Base-by-base conservation (phyloP, 2,888 invertebrate genomes). In the Lepetodrilus schrolli region DNA sequence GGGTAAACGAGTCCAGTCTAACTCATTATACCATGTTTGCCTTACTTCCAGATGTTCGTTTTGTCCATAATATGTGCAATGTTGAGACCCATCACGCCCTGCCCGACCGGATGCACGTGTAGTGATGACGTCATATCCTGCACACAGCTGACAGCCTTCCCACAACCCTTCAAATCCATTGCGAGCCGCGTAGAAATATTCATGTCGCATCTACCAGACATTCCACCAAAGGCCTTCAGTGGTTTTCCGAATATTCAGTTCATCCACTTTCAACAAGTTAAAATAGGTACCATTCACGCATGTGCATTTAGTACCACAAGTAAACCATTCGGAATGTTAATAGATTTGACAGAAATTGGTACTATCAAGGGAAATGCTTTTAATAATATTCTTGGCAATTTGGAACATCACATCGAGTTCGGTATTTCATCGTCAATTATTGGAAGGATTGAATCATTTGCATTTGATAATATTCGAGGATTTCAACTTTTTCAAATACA, bases 351-450 rank as follows among this genome's bases (percentile, higher is more conserved):
- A 13, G 26, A 4, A 13, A 68, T 68, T 23, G 68, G 26, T n/a
- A 68, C 43, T 3, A 47, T 68, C 10, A 30, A 68, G 26, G 47
- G 47, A 4, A 13, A 68, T 23, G 68, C 68, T 7, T 68, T 68
- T 34, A 13, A n/a, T 7, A 47, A 68, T 23, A 10, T 68, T 7
- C 38, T 17, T n/a, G 68, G 47, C 43, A 5, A 5, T n/a, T 23
- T 5, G 13, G 47, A 21, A 1, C n/a, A n/a, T n/a, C n/a, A n/a
- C n/a, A 43, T n/a, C 4, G 26, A n/a, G 0, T 30, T 68, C n/a
- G 13, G 13, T 17, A 23, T 68, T 10, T 68, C 38, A n/a, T 47
- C 47, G 4, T 43, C 47, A 1, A 68, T 26, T 26, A 47, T 68
- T 13, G 26, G 26, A 4, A 47, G 30, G n/a, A 68, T 68, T 21